Evolutionary conservation across 1,140 invertebrate species (phyloP).

Genomic region (Adoxophyes honmai): DNA sequence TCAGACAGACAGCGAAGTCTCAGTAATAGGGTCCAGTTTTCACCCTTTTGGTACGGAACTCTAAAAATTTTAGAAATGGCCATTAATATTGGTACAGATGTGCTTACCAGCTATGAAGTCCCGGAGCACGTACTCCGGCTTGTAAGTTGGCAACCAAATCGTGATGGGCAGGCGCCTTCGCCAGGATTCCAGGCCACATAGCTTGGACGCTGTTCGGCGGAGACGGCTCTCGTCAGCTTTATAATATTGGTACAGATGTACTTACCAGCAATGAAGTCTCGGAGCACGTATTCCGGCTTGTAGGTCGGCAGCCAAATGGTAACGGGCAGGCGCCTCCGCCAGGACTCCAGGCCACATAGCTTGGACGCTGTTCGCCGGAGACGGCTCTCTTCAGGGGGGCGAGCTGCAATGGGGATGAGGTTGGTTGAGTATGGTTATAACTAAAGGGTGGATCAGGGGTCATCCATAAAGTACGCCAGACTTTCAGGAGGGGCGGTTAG

Average conservation of each 20-base stretch:
- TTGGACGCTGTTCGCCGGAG: slow-evolving; percentile 29
- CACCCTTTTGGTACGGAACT: too few relatives aligned
- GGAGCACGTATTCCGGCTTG: slow-evolving; percentile 36
- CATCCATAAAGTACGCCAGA: too few relatives aligned
- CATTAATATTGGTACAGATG: too few relatives aligned
- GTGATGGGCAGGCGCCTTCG: slow-evolving; percentile 48
- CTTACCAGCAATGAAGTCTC: slow-evolving; percentile 59
- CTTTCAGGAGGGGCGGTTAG: too few relatives aligned
- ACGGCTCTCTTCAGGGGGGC: slow-evolving; percentile 25
- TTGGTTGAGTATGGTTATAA: too few relatives aligned
- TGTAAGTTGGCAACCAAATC: slow-evolving; percentile 60
- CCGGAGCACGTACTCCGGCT: slow-evolving; percentile 37
- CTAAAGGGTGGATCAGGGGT: too few relatives aligned
- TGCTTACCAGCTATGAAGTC: slow-evolving; percentile 56
- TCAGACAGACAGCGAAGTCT: too few relatives aligned
- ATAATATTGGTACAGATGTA: not conserved
- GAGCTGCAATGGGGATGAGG: too few relatives aligned
- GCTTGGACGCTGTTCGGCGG: slow-evolving; percentile 27
- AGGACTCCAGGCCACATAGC: slow-evolving; percentile 51
- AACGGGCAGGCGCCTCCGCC: slow-evolving; percentile 50
- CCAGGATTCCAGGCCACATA: slow-evolving; percentile 57
- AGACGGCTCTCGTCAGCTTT: slow-evolving; percentile 28
- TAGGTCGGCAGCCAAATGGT: slow-evolving; percentile 62
- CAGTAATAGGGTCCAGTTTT: too few relatives aligned
- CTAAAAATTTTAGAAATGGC: too few relatives aligned